Evolutionary conservation across 2,888 invertebrate species (phyloP).

Genomic region (Drosophila gaucha): DNA sequence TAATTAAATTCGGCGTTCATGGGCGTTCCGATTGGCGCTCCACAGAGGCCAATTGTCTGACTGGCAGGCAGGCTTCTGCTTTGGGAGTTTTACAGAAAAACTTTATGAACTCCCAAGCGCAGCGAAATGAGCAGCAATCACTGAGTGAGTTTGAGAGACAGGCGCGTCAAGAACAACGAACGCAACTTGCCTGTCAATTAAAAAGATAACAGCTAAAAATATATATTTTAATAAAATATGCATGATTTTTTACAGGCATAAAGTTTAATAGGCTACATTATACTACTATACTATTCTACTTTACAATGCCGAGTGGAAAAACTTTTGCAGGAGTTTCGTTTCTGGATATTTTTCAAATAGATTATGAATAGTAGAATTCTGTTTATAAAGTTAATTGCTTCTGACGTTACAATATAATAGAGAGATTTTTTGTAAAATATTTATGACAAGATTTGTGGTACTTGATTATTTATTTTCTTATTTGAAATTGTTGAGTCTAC

Average conservation of each 20-base stretch:
- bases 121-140: conserved; percentile 31
- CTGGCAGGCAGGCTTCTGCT: conserved; percentile 24
- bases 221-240: background rate
- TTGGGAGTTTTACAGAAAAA: conserved; percentile 21
- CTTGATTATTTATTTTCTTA: no score
- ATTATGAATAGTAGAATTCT: no score
- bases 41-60: conserved; percentile 21
- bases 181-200: conserved; percentile 8
- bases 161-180: conserved; percentile 15
- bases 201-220: background rate
- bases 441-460: no score
- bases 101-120: conserved; percentile 24
- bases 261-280: conserved; percentile 1
- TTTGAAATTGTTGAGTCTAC: no score
- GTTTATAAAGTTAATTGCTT: no score
- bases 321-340: no score
- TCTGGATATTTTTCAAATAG: no score
- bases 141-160: conserved; percentile 1
- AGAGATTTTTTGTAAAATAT: no score
- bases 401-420: no score
- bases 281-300: no score
- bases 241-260: background rate
- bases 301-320: no score
- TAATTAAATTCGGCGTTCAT: conserved; percentile 67
- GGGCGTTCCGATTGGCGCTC: conserved; percentile 19